These are phyloP conservation scores for Sarcophaga variegata DNA, from an alignment of 2,888 invertebrate species.

Conservation along the genomic window DNA sequence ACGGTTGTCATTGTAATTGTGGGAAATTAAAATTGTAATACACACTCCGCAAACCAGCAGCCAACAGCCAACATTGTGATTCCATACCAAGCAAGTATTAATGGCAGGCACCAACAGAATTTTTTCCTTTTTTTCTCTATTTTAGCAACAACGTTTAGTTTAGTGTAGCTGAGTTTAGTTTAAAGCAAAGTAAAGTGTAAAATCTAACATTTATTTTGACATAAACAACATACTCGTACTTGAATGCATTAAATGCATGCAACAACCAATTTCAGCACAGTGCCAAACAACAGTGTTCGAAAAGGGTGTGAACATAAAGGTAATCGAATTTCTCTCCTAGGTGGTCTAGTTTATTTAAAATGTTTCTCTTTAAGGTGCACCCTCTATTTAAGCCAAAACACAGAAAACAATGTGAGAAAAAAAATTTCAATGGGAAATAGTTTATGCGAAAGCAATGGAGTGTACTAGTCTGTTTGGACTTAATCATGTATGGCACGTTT, in stretches of 20 bases:
- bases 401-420: neutral
- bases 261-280: constrained; percentile 7
- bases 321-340: too few relatives aligned
- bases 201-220: constrained; percentile 48
- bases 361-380: too few relatives aligned
- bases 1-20: constrained; percentile 53
- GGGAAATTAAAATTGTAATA: constrained; percentile 53
- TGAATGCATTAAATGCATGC: constrained; percentile 30
- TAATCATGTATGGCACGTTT: constrained; percentile 2
- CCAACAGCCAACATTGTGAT: neutral
- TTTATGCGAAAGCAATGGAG: constrained; percentile 7
- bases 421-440: neutral
- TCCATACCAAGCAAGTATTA: neutral
- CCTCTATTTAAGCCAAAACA: neutral
- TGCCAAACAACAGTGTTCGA: neutral
- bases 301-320: neutral
- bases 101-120: neutral
- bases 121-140: neutral
- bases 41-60: constrained; percentile 10
- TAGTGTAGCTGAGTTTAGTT: neutral
- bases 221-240: constrained; percentile 18
- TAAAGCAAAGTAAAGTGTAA: constrained; percentile 40
- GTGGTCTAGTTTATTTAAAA: too few relatives aligned
- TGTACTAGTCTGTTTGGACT: neutral
- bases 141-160: constrained; percentile 9